Evolutionary conservation across 1,140 invertebrate species (phyloP), one percentile per base, ranked within the genome.

Genomic region (Chironomus tepperi): DNA sequence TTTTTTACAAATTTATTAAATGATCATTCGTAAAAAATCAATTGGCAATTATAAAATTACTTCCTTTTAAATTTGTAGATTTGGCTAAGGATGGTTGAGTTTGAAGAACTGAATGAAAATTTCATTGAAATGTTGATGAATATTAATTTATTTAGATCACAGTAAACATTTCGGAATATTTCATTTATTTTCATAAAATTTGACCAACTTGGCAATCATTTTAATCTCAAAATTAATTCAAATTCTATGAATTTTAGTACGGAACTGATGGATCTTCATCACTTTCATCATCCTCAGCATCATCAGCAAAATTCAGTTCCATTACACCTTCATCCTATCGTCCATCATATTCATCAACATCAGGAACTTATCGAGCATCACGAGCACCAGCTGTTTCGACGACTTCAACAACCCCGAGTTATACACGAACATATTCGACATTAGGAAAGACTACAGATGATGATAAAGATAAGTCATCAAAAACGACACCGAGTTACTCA

Each of bases 361-460:
- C 81, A 0, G 81, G 81, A 7, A 82, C 81, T 0, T 82, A 82
- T 76, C 81, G 81, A 43, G 75, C 79, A 2, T 80, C 80, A 74
- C 78, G 80, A 18, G 65, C 65, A 19, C 65, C 65, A 19, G 1
- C 65, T 1, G 65, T 21, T 19, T 19, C 16, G 1, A 19, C 65
- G 7, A 70, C 65, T 70, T 19, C 65, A 70, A 18, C 16, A 9
- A 70, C 65, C 3, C 65, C 65, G 7, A 70, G n/a, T 18, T 70
- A 70, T 70, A 70, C 65, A 18, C 3, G 65, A 8, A 70, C 65
- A 2, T 70, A 70, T 70, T 70, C 65, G 65, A 70, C 9, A 18
- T 21, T 70, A 70, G 65, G 65, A 21, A 70, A 70, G 18, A 6
- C 16, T 19, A 18, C 16, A 19, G 18, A 19, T 9, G 18, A 70